Percentiles rank a stretch among this genome's conserved stretches.
These are phyloP conservation scores for Amphipyra tragopoginis DNA, from an alignment of 2,888 invertebrate genomes.

Conservation along the genomic window DNA sequence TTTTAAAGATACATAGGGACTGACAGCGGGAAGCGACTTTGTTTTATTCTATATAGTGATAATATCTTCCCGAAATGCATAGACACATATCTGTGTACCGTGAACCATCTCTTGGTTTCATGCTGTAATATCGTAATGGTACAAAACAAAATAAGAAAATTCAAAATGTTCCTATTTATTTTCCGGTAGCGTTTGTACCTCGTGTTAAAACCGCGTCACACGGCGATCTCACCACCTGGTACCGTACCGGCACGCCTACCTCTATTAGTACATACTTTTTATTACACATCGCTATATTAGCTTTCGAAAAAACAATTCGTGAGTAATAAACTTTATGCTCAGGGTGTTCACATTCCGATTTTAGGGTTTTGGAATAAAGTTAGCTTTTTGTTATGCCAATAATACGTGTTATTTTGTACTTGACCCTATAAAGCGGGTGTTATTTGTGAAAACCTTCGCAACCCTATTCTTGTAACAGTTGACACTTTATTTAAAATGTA, in stretches of 20 bases:
- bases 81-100: not conserved
- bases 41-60: too few species aligned
- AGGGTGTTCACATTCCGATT: constrained; percentile 26
- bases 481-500: too few species aligned
- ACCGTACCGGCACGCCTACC: constrained; percentile 33
- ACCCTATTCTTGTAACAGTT: constrained; percentile 5
- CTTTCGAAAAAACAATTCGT: constrained; percentile 39
- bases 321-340: constrained; percentile 49
- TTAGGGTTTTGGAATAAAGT: constrained; percentile 27
- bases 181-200: not conserved
- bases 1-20: too few species aligned
- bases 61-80: not conserved
- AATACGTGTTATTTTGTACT: constrained; percentile 23
- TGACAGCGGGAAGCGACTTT: too few species aligned
- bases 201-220: constrained; percentile 19
- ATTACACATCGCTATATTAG: constrained; percentile 30
- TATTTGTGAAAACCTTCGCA: constrained; percentile 21
- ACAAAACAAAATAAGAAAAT: constrained; percentile 19
- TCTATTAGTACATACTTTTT: constrained; percentile 39
- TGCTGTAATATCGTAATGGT: not conserved
- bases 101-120: not conserved
- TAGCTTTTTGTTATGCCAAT: constrained; percentile 30
- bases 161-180: constrained; percentile 11
- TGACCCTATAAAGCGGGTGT: constrained; percentile 22
- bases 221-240: constrained; percentile 45